Conservation (phyloP, 2,888 invertebrate species). For the Colletes collaris region DNA sequence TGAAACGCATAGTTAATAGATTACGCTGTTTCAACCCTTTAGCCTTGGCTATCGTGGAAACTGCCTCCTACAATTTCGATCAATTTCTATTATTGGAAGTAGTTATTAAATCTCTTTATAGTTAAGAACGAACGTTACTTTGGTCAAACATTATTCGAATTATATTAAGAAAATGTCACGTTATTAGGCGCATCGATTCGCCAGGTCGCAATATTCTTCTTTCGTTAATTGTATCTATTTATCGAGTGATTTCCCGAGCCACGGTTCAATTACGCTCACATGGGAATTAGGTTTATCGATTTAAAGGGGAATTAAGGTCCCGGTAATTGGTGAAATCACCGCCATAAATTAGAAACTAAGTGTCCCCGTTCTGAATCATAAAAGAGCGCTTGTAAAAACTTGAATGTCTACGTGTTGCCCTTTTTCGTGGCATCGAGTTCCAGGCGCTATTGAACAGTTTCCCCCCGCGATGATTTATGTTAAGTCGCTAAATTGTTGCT, state of each 20-base stretch:
- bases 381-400: not conserved
- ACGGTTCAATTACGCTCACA: not conserved
- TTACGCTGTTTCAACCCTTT: constrained; percentile 26
- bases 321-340: constrained; percentile 32
- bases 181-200: constrained; percentile 7
- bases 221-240: not conserved
- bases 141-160: not conserved
- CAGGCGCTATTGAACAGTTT: not conserved
- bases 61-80: too few species aligned
- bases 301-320: constrained; percentile 18
- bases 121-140: not conserved
- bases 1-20: constrained; percentile 7
- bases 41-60: too few species aligned
- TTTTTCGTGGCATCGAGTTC: constrained; percentile 1
- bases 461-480: too few species aligned
- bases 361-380: constrained; percentile 11
- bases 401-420: constrained; percentile 5
- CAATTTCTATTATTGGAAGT: too few species aligned
- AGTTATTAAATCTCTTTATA: too few species aligned
- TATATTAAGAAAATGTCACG: not conserved
- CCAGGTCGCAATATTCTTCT: not conserved
- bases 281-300: constrained; percentile 20
- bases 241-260: too few species aligned
- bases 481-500: too few species aligned
- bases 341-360: constrained; percentile 31